phyloP scores from a whole-genome alignment of 2,888 invertebrate genomes.

The Rotaria socialis region DNA sequence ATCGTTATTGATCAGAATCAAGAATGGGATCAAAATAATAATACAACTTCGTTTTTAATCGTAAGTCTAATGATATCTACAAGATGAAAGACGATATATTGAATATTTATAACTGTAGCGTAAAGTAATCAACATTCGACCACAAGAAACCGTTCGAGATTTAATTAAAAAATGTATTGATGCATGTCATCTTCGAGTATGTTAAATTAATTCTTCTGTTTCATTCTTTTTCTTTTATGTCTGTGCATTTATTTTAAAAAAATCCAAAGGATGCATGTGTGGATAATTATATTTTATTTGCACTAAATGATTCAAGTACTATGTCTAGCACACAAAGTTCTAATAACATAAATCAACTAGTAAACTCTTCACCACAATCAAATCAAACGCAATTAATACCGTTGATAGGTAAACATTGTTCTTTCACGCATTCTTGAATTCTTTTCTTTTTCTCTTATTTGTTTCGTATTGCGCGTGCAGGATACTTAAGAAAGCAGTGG shows the following conservation, averaged over 20 bases:
- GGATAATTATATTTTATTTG: background rate
- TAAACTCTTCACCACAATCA: background rate
- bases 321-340: background rate
- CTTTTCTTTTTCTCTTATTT: background rate
- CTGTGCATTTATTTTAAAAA: background rate
- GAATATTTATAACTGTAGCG: background rate
- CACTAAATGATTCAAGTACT: background rate
- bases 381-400: conserved; percentile 19
- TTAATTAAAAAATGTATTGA: conserved; percentile 26
- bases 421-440: background rate
- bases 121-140: background rate
- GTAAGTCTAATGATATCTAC: background rate
- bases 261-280: background rate
- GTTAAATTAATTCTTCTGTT: background rate
- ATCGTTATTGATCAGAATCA: background rate
- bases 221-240: background rate
- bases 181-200: background rate
- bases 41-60: background rate
- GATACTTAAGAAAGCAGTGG: background rate
- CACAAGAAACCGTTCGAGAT: conserved; percentile 23
- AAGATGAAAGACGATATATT: background rate
- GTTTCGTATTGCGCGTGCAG: background rate
- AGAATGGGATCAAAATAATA: conserved; percentile 16
- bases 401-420: background rate
- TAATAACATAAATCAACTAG: background rate